Base-by-base conservation (phyloP, 2,888 invertebrate genomes). In the Xestia rhomboidea region DNA sequence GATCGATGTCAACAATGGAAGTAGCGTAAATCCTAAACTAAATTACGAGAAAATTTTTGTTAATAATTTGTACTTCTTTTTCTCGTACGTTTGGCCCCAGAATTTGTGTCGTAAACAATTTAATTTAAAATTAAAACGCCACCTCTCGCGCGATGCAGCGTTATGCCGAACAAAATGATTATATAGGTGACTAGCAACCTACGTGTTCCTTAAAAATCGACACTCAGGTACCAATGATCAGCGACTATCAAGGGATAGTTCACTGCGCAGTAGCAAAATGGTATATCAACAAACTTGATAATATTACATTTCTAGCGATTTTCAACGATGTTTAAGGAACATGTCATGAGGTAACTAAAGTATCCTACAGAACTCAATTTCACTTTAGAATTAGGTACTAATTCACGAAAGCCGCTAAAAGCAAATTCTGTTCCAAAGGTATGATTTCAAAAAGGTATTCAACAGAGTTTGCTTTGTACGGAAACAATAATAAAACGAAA, bases 51-150 rank as follows among this genome's bases (percentile, higher is more conserved):
- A 93, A 92, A 85, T 78, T 91, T 92, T 93, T 93, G 90, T 91
- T 88, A 92, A 76, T 92, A 93, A 93, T 95, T 96, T 96, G 96
- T 96, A 96, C 96, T 96, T 93, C 91, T 92, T 92, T 90, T 93
- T 93, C 94, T 94, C 95, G 95, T 94, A 93, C 90, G 86, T 93
- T 96, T 96, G 96, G 95, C 95, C 96, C 96, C 96, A 93, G 94
- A 95, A 92, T 93, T 93, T 93, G 90, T 94, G 93, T 94, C 82
- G 90, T 89, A 91, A 93, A 88, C 70, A 87, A 88, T 86, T 84
- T 85, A 76, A 71, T 82, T 84, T 73, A 91, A 89, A 89, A 91
- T 90, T 86, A 89, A 84, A 87, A 86, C 79, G 67, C 72, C 81
- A 76, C 76, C 79, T 79, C 79, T 34, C 44, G 70, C 67, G 49